Conservation (phyloP, 2,797 vertebrate genomes). For the Bradypodion pumilum region DNA sequence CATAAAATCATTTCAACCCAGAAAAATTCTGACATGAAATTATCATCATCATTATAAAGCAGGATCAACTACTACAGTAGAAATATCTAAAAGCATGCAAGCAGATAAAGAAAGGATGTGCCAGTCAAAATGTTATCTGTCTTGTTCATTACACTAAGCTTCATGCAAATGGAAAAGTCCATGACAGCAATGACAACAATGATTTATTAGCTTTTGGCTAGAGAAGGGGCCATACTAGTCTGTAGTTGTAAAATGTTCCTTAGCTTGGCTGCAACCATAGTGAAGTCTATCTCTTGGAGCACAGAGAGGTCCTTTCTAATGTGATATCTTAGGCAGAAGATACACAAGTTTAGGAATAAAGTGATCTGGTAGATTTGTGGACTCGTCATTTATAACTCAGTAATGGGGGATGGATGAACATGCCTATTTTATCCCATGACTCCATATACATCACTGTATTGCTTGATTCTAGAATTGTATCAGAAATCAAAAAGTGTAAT, state of each 20-base stretch:
- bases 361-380: too few relatives aligned
- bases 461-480: too few relatives aligned
- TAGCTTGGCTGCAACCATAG: not conserved
- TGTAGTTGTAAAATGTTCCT: not conserved
- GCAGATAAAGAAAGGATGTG: not conserved
- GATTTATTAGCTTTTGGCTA: not conserved
- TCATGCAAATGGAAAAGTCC: too few relatives aligned
- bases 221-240: not conserved
- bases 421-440: too few relatives aligned
- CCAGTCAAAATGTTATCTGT: not conserved
- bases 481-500: too few relatives aligned
- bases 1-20: too few relatives aligned
- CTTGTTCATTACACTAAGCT: too few relatives aligned
- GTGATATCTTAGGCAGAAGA: not conserved
- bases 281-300: not conserved
- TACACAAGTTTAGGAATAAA: not conserved
- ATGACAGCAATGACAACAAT: too few relatives aligned
- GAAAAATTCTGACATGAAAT: too few relatives aligned
- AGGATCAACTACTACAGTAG: not conserved
- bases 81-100: not conserved
- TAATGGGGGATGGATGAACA: too few relatives aligned
- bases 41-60: not conserved
- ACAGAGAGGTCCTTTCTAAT: not conserved
- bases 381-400: too few relatives aligned
- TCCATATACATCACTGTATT: too few relatives aligned